Base-by-base conservation (phyloP, 2,888 invertebrate species). In the Siphonodentalium dalli region DNA sequence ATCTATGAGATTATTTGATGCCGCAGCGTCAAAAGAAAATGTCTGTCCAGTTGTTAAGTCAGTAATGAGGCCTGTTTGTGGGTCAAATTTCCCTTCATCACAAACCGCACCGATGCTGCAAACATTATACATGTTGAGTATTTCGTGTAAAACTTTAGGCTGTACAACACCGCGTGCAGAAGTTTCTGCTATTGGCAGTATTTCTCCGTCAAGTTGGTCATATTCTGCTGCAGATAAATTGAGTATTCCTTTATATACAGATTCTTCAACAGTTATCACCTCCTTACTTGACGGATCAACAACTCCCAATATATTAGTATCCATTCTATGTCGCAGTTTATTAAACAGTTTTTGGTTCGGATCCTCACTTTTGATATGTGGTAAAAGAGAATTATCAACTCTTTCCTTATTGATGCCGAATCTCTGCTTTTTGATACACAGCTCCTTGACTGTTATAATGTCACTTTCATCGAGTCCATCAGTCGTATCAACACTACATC, bases 71-170 rank as follows among this genome's bases (percentile, higher is more conserved):
- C 83, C 83, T 6, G 79, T 82, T 13, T 78, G 75, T n/a, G 80
- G 78, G 61, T 85, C 83, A 49, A 85, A 79, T 35, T 81, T 73
- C 26, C 82, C 83, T n/a, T 77, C 54, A 23, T 69, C 68, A 7
- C 75, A 71, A 21, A 75, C 60, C 18, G 66, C 58, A 5, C 71
- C 71, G 1, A 79, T 40, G 46, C 71, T 71, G 42, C 65, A 49
- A 11, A 74, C 71, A 42, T 72, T 65, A 50, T 76, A 73, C 2
- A 64, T 64, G 24, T 68, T 65, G 5, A 79, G 59, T 24, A 79
- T 68, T 40, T 73, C 65, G 48, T 66, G 60, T 27, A 75, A 59
- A 18, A 72, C 65, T 18, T 54, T 41, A 1, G 73, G 69, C 28
- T 73, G 67, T 6, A 78, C 60, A n/a, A 70, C 58, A 9, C 74